Evolutionary conservation across 1,140 invertebrate genomes (phyloP), one percentile per base, ranked within the genome.

Genomic region (Trachymyrmex septentrionalis): DNA sequence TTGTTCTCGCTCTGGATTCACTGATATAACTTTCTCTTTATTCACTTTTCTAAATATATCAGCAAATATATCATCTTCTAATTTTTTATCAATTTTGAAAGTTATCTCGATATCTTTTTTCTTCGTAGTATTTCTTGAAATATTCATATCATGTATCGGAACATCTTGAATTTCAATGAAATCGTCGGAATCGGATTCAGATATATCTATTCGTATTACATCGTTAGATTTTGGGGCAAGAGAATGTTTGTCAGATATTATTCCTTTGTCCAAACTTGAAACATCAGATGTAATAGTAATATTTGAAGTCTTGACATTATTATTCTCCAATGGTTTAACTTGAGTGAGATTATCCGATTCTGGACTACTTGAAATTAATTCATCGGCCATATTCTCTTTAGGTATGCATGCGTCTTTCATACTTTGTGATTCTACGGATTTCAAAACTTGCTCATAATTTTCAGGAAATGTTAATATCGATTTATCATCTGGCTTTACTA

Each of bases 1-100:
- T 24, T 24, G 34, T 21, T 34, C 16, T 48, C 63, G 53, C 30
- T 84, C 14, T 2, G 4, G 0, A 57, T 0, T 44, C 21, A 9
- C 48, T 16, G n/a, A 0, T 12, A 6, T 1, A 61, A 34, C 3
- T 34, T 21, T 7, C 3, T 50, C 59, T 61, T 73, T 48, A 50
- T 44, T 24, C 16, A 3, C 19, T 44, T 84, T 50, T 9, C 50
- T 55, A 75, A 94, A 94, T 71, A 94, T 61, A 67, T 94, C 94
- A 0, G 93, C 96, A 96, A 97, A 97, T 61, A 97, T 95, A 95
- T 97, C 97, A 92, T 97, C 96, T 57, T 96, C 93, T 85, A 94
- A 84, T 61, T 93, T 92, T 82, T 93, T 75, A 78, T 93, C 82
- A 0, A 89, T 84, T 75, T 92, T 93, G 14, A 95, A 87, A 21